Evolutionary conservation across 2,113 vertebrate genomes (phyloP).

Genomic region (Erythrolamprus reginae): DNA sequence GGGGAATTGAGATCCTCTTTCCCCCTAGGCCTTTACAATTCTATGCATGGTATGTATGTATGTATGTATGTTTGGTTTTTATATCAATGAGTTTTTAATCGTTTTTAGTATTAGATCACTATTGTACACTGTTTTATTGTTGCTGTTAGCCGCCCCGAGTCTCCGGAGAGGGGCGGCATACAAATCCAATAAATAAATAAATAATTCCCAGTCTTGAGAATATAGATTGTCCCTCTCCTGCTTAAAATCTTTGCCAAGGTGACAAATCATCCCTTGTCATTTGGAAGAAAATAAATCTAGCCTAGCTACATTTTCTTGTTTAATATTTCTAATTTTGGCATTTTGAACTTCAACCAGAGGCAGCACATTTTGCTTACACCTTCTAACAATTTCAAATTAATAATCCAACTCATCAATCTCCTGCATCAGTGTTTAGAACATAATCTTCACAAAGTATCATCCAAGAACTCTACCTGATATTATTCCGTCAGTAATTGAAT

Average conservation of each 20-base stretch:
- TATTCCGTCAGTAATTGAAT: background rate
- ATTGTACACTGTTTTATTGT: no score
- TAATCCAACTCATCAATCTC: background rate
- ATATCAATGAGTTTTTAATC: no score
- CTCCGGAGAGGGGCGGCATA: no score
- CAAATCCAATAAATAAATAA: no score
- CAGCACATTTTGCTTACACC: background rate
- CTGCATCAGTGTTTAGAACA: background rate
- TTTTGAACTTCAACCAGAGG: background rate
- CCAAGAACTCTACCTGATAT: background rate
- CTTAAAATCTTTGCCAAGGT: background rate
- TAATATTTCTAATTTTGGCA: background rate
- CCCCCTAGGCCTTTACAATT: no score
- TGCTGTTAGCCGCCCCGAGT: no score
- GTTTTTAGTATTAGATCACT: no score
- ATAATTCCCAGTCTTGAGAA: background rate
- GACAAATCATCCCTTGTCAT: background rate
- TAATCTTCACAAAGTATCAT: background rate
- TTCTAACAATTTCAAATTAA: background rate
- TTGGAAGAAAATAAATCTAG: background rate
- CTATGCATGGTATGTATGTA: no score
- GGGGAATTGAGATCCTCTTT: no score
- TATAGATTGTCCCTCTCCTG: background rate
- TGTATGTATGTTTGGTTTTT: no score
- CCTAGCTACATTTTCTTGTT: background rate